Conservation (phyloP, 1,140 invertebrate species). For the Brachionus asplanchnoidis region DNA sequence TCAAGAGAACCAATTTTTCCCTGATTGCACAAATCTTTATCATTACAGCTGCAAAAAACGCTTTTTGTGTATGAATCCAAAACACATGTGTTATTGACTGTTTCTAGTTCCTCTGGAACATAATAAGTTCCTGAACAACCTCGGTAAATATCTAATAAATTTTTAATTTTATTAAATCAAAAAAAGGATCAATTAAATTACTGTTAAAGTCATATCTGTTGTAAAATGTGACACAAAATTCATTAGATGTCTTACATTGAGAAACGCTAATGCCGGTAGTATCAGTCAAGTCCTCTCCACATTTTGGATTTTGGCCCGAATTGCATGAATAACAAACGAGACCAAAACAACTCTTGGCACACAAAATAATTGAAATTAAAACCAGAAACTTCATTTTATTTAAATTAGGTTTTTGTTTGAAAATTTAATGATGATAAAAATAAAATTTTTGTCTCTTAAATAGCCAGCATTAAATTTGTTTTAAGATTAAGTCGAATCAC, state of each 20-base stretch:
- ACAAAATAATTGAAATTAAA: background rate
- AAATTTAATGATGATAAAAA: background rate
- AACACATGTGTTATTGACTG: background rate
- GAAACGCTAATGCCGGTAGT: background rate
- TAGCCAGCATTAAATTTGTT: background rate
- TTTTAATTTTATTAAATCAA: background rate
- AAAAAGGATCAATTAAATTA: background rate
- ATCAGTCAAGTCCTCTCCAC: background rate
- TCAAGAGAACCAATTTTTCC: background rate
- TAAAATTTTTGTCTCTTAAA: background rate
- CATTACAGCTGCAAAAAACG: slow-evolving; percentile 18
- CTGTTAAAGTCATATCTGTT: slow-evolving; percentile 15
- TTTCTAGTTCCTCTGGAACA: background rate
- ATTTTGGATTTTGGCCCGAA: background rate
- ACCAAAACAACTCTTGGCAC: background rate
- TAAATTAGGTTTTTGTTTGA: background rate
- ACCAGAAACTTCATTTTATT: background rate
- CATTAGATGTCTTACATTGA: background rate
- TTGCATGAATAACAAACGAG: slow-evolving; percentile 7
- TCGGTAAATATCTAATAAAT: slow-evolving; percentile 1
- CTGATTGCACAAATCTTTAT: background rate
- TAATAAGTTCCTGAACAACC: slow-evolving; percentile 13
- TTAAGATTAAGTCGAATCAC: background rate
- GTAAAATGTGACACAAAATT: background rate
- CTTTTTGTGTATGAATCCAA: slow-evolving; percentile 22